Evolutionary conservation across 2,888 invertebrate species (phyloP), one percentile per base, ranked within the genome.

Genomic region (Stenolophus ochropezus): DNA sequence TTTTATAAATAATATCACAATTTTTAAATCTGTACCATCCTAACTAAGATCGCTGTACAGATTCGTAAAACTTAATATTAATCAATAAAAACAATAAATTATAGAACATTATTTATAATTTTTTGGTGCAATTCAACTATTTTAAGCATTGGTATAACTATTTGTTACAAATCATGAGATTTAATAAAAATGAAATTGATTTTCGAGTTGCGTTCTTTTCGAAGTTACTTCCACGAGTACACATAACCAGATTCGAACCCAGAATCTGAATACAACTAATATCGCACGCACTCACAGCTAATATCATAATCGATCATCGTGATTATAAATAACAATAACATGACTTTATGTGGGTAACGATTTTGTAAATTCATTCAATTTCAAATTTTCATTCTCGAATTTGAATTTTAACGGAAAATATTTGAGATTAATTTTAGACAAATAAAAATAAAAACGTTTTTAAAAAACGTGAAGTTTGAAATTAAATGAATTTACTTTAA

Each of bases 281-380:
- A 73, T 73, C 49, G 49, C 73, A 73, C 4, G 23, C 75, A 53
- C 53, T 56, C 75, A 75, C 75, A 75, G 27, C 73, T 75, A 75
- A 75, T 75, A 75, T 75, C 75, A 75, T 42, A 33, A 33, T 4
- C 5, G 33, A 33, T 42, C 33, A 11, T 4, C 4, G 53, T 53
- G 51, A 75, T 27, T 75, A 75, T 75, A 75, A 75, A 75, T 75
- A 75, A 75, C 73, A 11, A 11, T 42, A 42, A 42, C 33, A 42
- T 16, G 51, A n/a, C 14, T n/a, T 16, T 14, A 51, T n/a, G 16
- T 51, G 14, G 18, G 51, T 18, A 51, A 51, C 14, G 18, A 51
- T 51, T 16, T 14, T 18, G 51, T n/a, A 1, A 1, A 16, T 51
- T 18, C 14, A 51, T 16, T 16, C 14, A 51, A 51, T 16, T 51